Evolutionary conservation across 2,888 invertebrate genomes (phyloP), one percentile per base, ranked within the genome.

Genomic region (Trissoscelio sp.): DNA sequence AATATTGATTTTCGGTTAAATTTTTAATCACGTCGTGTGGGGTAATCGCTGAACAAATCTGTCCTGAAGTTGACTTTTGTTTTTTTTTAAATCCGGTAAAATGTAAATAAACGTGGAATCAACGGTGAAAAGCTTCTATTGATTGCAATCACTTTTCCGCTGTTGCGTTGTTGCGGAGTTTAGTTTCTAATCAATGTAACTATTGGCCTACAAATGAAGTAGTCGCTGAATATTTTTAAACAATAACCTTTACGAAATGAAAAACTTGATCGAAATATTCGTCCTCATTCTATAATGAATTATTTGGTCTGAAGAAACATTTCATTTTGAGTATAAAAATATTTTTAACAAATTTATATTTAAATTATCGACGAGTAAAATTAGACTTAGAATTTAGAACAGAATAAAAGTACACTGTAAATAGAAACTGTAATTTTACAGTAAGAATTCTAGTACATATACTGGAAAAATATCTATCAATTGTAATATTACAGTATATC

Each of bases 111-210:
- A 69, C 16, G 48, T 18, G 37, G 12, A 46, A 77, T 46, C 53
- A 53, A 77, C 16, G 69, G 37, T 62, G 44, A 55, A 77, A 77
- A 60, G 55, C 34, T n/a, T 34, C 20, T 14, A 70, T 55, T 55
- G 62, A 66, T 78, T 62, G 44, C 77, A 70, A 62, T 70, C 58
- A 69, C 60, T 77, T 60, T 70, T 37, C 9, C 37, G 16, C 14
- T 22, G 53, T 34, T 64, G 46, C 14, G 78, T 37, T 22, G 62
- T 20, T 22, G 51, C 39, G 46, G 57, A 78, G 64, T 62, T 70
- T 44, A 46, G 70, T 70, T 78, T 77, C 62, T 77, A 62, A 69
- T 77, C 77, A 69, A 60, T 62, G 62, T 62, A 44, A 55, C 69
- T 28, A 46, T 62, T 39, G 60, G 53, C 34, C 31, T 37, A 18